Evolutionary conservation across 2,797 vertebrate genomes (phyloP).

Genomic region (Molossus alvarezi): DNA sequence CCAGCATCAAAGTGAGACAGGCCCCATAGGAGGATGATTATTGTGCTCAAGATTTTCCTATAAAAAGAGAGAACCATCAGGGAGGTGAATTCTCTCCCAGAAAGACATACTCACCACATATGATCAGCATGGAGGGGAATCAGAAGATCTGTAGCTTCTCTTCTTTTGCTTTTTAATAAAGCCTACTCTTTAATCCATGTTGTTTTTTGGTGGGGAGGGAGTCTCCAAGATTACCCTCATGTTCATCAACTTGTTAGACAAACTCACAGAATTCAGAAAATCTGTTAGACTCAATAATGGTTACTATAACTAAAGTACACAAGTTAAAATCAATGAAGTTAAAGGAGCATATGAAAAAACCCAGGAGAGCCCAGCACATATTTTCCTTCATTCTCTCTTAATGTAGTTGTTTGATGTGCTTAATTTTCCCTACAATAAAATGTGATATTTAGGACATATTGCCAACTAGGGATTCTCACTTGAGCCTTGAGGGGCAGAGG

Average conservation of each 20-base stretch:
- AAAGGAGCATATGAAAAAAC: background rate
- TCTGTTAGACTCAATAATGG: background rate
- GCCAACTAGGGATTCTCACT: background rate
- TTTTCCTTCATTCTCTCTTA: background rate
- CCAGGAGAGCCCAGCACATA: background rate
- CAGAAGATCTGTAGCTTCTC: background rate
- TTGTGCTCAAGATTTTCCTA: background rate
- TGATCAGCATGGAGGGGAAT: background rate
- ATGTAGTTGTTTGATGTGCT: background rate
- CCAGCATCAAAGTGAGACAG: background rate
- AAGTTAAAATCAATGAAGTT: background rate
- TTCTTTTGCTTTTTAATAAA: background rate
- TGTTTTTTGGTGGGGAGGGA: too few relatives aligned
- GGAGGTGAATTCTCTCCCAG: background rate
- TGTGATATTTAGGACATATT: background rate
- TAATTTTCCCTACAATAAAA: background rate
- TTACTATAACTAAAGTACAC: background rate
- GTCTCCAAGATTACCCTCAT: background rate
- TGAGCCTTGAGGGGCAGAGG: background rate
- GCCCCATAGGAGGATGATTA: background rate
- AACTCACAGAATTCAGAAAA: constrained; percentile 25
- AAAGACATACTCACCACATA: accelerated
- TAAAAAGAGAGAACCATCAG: background rate
- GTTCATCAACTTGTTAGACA: background rate
- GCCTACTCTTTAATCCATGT: background rate